phyloP scores from a whole-genome alignment of 2,113 vertebrate genomes.

The Brachypodius melanocephalos region DNA sequence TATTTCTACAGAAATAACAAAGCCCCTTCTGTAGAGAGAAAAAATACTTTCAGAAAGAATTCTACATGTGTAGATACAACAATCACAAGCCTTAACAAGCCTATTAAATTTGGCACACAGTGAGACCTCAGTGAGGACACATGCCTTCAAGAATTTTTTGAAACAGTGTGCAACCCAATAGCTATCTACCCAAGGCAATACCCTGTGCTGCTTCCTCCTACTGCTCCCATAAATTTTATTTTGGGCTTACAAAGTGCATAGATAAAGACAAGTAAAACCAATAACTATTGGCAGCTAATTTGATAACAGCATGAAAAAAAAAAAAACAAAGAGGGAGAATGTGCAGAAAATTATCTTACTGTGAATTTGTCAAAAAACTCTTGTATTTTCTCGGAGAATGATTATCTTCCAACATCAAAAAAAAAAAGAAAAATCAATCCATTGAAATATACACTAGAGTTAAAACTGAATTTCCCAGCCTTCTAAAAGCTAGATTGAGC shows the following conservation, averaged over 20 bases:
- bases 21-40: neutral
- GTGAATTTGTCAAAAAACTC: neutral
- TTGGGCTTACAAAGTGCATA: neutral
- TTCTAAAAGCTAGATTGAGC: neutral
- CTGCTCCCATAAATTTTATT: neutral
- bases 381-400: neutral
- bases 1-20: neutral
- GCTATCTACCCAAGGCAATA: neutral
- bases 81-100: neutral
- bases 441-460: neutral
- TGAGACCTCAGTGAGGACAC: neutral
- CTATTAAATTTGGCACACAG: neutral
- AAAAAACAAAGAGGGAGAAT: neutral
- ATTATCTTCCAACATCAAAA: neutral
- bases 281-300: neutral
- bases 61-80: neutral
- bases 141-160: neutral
- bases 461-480: neutral
- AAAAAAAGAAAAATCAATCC: neutral
- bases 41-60: neutral
- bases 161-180: neutral
- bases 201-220: neutral
- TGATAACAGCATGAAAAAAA: neutral
- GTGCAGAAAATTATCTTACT: neutral
- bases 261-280: neutral